Evolutionary conservation across 2,113 vertebrate genomes (phyloP).

Genomic region (Speoplatyrhinus poulsoni): DNA sequence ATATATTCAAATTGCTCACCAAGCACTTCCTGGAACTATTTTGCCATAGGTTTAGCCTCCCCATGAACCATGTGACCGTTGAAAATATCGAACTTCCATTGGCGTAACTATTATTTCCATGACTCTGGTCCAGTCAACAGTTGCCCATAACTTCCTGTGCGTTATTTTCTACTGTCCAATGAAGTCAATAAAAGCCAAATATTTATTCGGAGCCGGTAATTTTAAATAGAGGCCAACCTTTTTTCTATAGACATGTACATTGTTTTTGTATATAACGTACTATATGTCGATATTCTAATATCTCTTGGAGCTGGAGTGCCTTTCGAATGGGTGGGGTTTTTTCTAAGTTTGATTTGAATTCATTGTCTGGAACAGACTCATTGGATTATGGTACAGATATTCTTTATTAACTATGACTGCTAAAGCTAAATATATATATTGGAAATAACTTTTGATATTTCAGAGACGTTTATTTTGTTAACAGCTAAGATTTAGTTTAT

Average conservation of each 20-base stretch:
- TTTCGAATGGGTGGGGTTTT: conserved; percentile 39
- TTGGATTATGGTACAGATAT: conserved; percentile 3
- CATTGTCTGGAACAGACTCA: background rate
- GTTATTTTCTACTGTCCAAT: conserved; percentile 15
- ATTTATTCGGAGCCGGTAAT: conserved; percentile 62
- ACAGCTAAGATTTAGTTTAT: conserved; percentile 48
- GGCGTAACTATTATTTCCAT: no score
- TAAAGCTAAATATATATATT: conserved; percentile 32
- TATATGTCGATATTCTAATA: conserved; percentile 26
- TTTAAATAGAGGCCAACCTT: conserved; percentile 25
- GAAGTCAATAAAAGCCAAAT: conserved; percentile 46
- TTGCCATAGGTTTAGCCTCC: no score
- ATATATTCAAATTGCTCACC: no score
- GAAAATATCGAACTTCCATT: background rate
- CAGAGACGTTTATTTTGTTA: conserved; percentile 52
- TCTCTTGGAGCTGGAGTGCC: conserved; percentile 35
- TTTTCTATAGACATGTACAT: conserved; percentile 57
- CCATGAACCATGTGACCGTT: background rate
- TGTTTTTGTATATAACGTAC: conserved; percentile 60
- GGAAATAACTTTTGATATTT: conserved; percentile 53
- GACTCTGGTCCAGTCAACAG: background rate
- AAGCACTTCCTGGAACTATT: no score
- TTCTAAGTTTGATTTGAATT: conserved; percentile 13
- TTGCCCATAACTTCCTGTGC: background rate
- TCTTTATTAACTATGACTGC: conserved; percentile 22